Base-by-base conservation (phyloP, 2,888 invertebrate species). In the Drosophila hamatofila region DNA sequence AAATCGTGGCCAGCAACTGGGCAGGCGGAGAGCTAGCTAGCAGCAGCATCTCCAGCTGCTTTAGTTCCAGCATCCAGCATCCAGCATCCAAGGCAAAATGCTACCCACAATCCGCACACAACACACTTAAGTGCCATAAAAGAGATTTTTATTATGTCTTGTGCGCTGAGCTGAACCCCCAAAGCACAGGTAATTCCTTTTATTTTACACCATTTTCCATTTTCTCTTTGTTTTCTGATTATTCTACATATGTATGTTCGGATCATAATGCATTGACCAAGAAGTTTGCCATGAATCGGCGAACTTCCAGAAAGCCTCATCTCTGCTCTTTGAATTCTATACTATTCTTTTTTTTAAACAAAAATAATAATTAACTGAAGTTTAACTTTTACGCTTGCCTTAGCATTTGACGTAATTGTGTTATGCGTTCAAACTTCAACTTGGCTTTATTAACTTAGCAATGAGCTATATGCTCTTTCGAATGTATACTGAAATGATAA, bases 131-230 rank as follows among this genome's bases (percentile, higher is more conserved):
- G 86, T 86, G 86, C 90, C 86, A 90, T 86, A 86, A 86, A 86
- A 86, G 89, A 86, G 90, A 90, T 86, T 86, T 86, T 86, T 86
- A 86, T 86, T 90, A 86, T 90, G 89, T 90, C 86, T 86, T 86
- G 74, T 86, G 78, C 55, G 75, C 77, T 44, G 51, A 68, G 69
- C 74, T 44, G 62, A 74, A 67, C 61, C 42, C 78, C 78, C 68
- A 72, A 61, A 72, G 75, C 81, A 66, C 70, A 80, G 72, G 78
- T 72, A 81, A 72, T 74, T 80, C 64, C 58, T 63, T 65, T 65
- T 57, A 44, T 63, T 78, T 62, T 63, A 66, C 52, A 59, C 54
- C 51, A 61, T 56, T 63, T 55, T 49, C 30, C 23, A 9, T 35
- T 59, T 46, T 52, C 37, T 33, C 44, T 39, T 51, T 27, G 48